These are phyloP conservation scores for Platynereis dumerilii DNA, from an alignment of 2,888 invertebrate species.

Conservation along the genomic window DNA sequence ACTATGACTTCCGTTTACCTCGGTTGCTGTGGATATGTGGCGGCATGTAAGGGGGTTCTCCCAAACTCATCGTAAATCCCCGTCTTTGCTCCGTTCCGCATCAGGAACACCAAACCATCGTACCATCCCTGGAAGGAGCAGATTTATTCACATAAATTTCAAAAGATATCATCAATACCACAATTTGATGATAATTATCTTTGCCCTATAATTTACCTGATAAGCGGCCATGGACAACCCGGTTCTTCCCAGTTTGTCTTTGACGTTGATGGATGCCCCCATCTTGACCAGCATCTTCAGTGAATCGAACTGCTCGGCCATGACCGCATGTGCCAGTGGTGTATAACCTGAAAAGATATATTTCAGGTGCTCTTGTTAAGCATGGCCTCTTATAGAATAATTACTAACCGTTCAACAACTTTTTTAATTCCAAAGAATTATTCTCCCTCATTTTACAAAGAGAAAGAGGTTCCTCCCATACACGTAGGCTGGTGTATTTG, in stretches of 20 bases:
- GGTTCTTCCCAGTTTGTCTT: slow-evolving; percentile 52
- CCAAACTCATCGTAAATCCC: slow-evolving; percentile 50
- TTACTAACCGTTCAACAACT: too few relatives aligned
- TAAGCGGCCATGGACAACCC: slow-evolving; percentile 54
- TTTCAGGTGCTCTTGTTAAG: too few relatives aligned
- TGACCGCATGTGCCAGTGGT: slow-evolving; percentile 49
- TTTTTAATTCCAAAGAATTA: too few relatives aligned
- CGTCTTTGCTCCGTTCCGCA: slow-evolving; percentile 51
- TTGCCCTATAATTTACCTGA: too few relatives aligned
- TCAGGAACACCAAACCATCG: slow-evolving; percentile 51
- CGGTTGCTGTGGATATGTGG: slow-evolving; percentile 50
- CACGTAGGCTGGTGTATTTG: too few relatives aligned
- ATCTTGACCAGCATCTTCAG: slow-evolving; percentile 53
- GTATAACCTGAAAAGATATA: slow-evolving; percentile 44
- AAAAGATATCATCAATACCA: too few relatives aligned
- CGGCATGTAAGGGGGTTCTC: slow-evolving; percentile 50
- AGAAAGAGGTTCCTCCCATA: too few relatives aligned
- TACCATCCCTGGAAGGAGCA: slow-evolving; percentile 50
- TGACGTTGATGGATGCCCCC: slow-evolving; percentile 54
- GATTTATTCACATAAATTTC: too few relatives aligned
- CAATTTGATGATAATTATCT: too few relatives aligned
- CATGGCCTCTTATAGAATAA: too few relatives aligned
- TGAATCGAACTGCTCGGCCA: slow-evolving; percentile 44
- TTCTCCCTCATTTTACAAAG: too few relatives aligned
- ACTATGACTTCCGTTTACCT: too few relatives aligned